Evolutionary conservation across 2,113 vertebrate species (phyloP).

Genomic region (Colinus virginianus): DNA sequence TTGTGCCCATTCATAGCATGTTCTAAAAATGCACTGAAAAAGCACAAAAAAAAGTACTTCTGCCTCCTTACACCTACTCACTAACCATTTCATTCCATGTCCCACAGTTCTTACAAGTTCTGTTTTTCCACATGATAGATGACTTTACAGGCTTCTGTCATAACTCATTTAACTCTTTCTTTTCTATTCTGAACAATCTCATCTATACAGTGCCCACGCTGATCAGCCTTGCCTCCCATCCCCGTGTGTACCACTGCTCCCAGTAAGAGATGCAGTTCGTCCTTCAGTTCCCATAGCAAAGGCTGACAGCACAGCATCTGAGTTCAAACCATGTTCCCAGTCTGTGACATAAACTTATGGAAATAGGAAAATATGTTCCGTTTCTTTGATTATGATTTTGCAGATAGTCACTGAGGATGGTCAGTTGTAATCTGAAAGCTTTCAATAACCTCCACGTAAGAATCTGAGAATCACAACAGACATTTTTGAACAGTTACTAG

Average conservation of each 20-base stretch:
- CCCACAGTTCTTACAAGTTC: neutral
- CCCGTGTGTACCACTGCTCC: rapidly evolving
- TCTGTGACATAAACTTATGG: neutral
- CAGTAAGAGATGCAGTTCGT: neutral
- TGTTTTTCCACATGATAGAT: neutral
- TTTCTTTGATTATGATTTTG: neutral
- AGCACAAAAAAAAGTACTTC: neutral
- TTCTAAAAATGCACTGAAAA: neutral
- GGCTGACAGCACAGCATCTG: rapidly evolving
- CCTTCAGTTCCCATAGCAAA: neutral
- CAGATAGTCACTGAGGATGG: neutral
- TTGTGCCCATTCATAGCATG: rapidly evolving
- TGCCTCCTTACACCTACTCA: neutral
- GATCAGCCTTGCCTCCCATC: neutral
- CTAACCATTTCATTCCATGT: neutral
- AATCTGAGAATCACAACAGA: neutral
- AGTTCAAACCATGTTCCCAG: neutral
- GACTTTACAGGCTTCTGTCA: neutral
- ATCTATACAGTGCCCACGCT: neutral
- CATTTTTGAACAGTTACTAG: neutral
- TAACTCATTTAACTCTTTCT: neutral
- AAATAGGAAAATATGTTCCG: neutral
- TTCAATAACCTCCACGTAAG: neutral
- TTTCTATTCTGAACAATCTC: neutral
- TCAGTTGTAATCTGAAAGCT: neutral